Base-by-base conservation (phyloP, 2,797 vertebrate species). In the Sebastiscus albofasciatus region DNA sequence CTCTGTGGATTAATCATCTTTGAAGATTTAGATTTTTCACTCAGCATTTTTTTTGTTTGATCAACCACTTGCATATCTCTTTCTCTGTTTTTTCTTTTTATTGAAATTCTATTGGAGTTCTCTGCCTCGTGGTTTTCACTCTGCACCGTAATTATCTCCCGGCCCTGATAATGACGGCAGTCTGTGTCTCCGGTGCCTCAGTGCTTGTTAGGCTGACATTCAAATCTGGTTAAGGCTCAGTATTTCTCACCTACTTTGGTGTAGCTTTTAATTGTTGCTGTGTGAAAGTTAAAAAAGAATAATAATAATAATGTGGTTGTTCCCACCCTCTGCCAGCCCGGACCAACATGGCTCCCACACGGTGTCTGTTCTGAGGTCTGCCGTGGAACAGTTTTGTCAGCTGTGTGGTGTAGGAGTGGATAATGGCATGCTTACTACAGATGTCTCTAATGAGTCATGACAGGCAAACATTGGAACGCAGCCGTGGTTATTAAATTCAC, bases 321-420 rank as follows among this genome's bases (percentile, higher is more conserved):
- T 74, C 54, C 70, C 68, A 33, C 55, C 81, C 55, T 49, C 58
- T 58, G 60, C 82, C 73, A 77, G 46, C 68, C 18, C 7, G 11
- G 60, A 22, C 77, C 79, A 77, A 78, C 75, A 75, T 67, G 71
- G 84, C 86, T 85, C 86, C 88, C 84, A 82, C 91, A 72, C 79
- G 58, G 58, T 80, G 84, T 89, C 84, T 89, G 77, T 62, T 82
- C 77, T 52, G 49, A 84, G 81, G 67, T 84, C 81, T 89, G 77
- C 88, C 20, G 85, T 77, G 83, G 89, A 91, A 85, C 76, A 67
- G 88, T 90, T 93, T 84, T 90, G 92, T 94, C 92, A 93, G 90
- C 88, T 84, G 82, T 87, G 80, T 64, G 70, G 74, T 79, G 88
- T 75, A 16, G 73, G 85, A 91, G 89, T 81, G 82, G 87, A 78